phyloP scores from a whole-genome alignment of 1,140 invertebrate genomes.

The Caenorhabditis remanei region DNA sequence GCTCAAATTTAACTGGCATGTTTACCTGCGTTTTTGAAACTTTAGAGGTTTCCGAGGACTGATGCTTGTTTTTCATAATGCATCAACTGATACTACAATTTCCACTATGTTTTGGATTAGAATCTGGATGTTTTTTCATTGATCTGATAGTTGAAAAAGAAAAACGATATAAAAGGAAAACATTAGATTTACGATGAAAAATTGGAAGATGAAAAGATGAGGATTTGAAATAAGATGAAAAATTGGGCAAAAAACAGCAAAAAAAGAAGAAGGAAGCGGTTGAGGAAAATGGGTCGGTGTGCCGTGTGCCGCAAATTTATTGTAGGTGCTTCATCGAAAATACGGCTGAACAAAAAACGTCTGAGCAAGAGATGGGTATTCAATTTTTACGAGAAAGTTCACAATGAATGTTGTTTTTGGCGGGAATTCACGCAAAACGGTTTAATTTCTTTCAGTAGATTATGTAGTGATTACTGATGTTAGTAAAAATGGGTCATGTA shows the following conservation, averaged over 20 bases:
- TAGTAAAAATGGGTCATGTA: neutral
- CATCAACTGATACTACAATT: too few relatives aligned
- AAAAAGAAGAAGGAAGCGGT: neutral
- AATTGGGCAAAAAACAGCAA: constrained; percentile 1
- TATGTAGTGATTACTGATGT: neutral
- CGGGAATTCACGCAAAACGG: neutral
- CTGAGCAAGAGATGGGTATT: constrained; percentile 5
- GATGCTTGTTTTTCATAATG: neutral
- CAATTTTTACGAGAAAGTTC: constrained; percentile 11
- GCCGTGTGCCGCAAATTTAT: constrained; percentile 28
- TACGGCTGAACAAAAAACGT: neutral
- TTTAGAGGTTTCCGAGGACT: neutral
- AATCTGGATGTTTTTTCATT: too few relatives aligned
- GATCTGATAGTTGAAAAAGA: too few relatives aligned
- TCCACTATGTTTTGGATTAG: too few relatives aligned
- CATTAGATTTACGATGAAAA: too few relatives aligned
- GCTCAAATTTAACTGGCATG: neutral
- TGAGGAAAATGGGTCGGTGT: constrained; percentile 12
- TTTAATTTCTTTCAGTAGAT: neutral
- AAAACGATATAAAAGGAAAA: too few relatives aligned
- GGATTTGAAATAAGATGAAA: constrained; percentile 20
- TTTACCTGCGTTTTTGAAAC: neutral
- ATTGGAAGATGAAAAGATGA: neutral
- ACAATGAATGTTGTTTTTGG: neutral
- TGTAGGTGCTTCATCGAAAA: constrained; percentile 27